Evolutionary conservation across 2,113 vertebrate genomes (phyloP).

Genomic region (Megaceryle torquata): DNA sequence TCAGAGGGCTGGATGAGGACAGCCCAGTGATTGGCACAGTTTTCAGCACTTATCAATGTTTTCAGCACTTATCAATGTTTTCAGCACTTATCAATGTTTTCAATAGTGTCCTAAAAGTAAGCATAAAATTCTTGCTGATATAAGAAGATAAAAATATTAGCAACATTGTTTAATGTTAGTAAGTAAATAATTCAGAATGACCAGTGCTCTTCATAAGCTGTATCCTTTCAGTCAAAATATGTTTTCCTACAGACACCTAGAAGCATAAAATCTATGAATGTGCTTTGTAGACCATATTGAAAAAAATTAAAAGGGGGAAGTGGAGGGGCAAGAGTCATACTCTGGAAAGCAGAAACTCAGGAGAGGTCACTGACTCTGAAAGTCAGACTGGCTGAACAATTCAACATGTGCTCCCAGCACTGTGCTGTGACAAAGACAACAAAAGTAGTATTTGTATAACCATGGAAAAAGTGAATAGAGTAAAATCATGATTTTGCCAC

Average conservation of each 20-base stretch:
- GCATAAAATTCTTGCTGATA: neutral
- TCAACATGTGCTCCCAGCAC: neutral
- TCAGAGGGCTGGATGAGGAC: neutral
- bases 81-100: neutral
- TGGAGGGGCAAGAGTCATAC: fast-evolving
- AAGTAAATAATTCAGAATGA: neutral
- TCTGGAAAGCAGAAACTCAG: neutral
- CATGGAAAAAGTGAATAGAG: neutral
- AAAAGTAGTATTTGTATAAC: neutral
- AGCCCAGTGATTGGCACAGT: neutral
- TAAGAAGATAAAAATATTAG: neutral
- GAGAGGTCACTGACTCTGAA: neutral
- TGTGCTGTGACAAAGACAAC: neutral
- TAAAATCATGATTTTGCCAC: neutral
- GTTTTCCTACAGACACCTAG: neutral
- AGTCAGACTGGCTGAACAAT: neutral
- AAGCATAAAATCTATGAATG: neutral
- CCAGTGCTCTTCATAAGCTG: neutral
- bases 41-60: neutral
- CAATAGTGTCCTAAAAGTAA: neutral
- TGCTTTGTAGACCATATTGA: neutral
- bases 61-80: too few species aligned
- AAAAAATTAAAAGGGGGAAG: neutral
- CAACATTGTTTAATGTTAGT: neutral
- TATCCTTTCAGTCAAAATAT: neutral